Conservation (phyloP, 1,140 invertebrate species). For the Hestina assimilis region DNA sequence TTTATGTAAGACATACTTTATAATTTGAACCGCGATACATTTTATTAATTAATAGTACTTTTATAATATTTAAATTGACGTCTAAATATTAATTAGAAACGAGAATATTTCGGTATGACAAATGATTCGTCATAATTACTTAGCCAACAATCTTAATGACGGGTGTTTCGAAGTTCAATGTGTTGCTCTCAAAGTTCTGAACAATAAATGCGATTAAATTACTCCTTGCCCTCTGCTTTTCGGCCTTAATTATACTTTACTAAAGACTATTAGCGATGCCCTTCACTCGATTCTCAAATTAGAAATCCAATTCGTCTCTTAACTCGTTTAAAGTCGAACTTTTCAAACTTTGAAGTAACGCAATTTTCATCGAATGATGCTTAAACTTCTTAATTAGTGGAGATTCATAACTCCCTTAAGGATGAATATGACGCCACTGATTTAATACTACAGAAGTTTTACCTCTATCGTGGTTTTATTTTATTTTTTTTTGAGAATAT, state of each 20-base stretch:
- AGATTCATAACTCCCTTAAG: slow-evolving; percentile 37
- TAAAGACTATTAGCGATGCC: slow-evolving; percentile 8
- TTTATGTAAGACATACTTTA: too few relatives aligned
- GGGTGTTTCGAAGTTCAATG: not conserved
- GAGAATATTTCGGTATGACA: not conserved
- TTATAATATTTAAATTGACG: not conserved
- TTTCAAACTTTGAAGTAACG: slow-evolving; percentile 53
- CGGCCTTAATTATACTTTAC: slow-evolving; percentile 28
- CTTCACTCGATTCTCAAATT: slow-evolving; percentile 33
- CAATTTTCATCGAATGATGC: slow-evolving; percentile 41
- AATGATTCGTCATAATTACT: not conserved
- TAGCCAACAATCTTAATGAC: not conserved
- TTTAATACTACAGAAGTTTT: not conserved
- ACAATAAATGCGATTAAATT: not conserved
- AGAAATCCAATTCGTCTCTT: slow-evolving; percentile 53
- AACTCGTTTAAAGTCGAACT: slow-evolving; percentile 53
- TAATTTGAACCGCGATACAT: too few relatives aligned
- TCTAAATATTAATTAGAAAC: not conserved
- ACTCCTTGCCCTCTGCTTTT: not conserved
- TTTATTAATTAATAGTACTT: too few relatives aligned
- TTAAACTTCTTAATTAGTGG: slow-evolving; percentile 63
- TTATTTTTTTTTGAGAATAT: too few relatives aligned
- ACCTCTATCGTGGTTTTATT: too few relatives aligned
- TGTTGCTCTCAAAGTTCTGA: slow-evolving; percentile 26
- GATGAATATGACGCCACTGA: slow-evolving; percentile 40